These are phyloP conservation scores for Seriola quinqueradiata DNA, from an alignment of 2,113 vertebrate genomes.

Conservation along the genomic window DNA sequence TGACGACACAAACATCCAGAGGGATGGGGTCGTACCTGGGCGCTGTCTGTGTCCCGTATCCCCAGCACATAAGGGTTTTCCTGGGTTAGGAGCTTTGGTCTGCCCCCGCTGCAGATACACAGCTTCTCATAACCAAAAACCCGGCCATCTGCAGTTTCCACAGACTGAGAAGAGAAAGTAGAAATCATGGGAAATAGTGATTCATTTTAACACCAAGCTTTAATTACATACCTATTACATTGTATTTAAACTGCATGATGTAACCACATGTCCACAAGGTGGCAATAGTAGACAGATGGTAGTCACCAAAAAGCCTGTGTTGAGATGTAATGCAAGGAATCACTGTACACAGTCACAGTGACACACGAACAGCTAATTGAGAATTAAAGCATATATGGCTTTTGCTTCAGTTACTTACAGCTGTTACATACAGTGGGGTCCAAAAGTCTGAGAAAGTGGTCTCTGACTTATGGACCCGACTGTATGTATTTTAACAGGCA, in stretches of 20 bases:
- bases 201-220: not conserved
- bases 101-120: constrained; percentile 93
- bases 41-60: constrained; percentile 97
- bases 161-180: constrained; percentile 78
- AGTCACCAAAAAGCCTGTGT: not conserved
- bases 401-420: not conserved
- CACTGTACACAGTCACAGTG: too few relatives aligned
- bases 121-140: constrained; percentile 89
- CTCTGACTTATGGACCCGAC: too few relatives aligned
- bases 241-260: not conserved
- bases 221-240: not conserved
- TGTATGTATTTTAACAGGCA: not conserved
- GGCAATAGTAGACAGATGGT: constrained; percentile 35
- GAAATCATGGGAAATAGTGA: not conserved
- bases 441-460: too few relatives aligned
- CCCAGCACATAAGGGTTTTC: constrained; percentile 91
- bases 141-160: constrained; percentile 88
- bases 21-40: constrained; percentile 83
- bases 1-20: not conserved
- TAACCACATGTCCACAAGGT: constrained; percentile 58
- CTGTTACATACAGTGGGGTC: not conserved
- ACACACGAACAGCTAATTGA: not conserved
- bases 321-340: not conserved
- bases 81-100: constrained; percentile 89
- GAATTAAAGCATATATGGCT: not conserved